These are phyloP conservation scores for Propithecus perrieri DNA, from an alignment of 2,797 vertebrate genomes.

Conservation along the genomic window DNA sequence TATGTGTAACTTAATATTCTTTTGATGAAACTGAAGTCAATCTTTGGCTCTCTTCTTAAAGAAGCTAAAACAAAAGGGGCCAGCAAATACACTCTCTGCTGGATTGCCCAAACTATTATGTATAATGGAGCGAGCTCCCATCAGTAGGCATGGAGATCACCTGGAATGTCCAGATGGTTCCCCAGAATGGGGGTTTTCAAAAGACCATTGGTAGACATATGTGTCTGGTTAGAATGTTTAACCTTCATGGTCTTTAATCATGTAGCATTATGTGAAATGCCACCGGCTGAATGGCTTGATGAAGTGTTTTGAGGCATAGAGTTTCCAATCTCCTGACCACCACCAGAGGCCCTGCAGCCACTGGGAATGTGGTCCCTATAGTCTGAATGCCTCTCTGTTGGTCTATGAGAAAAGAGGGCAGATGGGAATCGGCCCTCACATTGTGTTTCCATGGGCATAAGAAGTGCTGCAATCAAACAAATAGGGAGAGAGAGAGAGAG, in stretches of 20 bases:
- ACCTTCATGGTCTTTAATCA: slow-evolving; percentile 78
- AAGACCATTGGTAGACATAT: slow-evolving; percentile 74
- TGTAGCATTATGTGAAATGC: slow-evolving; percentile 79
- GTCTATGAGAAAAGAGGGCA: slow-evolving; percentile 46
- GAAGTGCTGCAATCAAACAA: background rate
- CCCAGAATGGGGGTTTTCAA: slow-evolving; percentile 73
- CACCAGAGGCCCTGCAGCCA: slow-evolving; percentile 53
- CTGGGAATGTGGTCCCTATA: background rate
- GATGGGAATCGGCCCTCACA: background rate
- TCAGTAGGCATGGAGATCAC: slow-evolving; percentile 80
- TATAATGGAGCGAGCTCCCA: slow-evolving; percentile 56
- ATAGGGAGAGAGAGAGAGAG: too few species aligned
- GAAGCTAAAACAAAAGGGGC: slow-evolving; percentile 68
- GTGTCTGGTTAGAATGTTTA: slow-evolving; percentile 76
- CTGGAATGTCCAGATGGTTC: slow-evolving; percentile 79
- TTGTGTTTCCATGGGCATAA: background rate
- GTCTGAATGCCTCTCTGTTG: background rate
- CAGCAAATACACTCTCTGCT: slow-evolving; percentile 62
- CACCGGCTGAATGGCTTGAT: slow-evolving; percentile 70
- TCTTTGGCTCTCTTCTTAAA: slow-evolving; percentile 71
- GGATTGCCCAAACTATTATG: slow-evolving; percentile 64
- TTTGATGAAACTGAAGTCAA: slow-evolving; percentile 70
- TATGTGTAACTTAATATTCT: slow-evolving; percentile 65
- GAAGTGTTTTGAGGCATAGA: slow-evolving; percentile 53
- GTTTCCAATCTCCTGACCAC: slow-evolving; percentile 64